Evolutionary conservation across 2,888 invertebrate genomes (phyloP).

Genomic region (Arge pagana): DNA sequence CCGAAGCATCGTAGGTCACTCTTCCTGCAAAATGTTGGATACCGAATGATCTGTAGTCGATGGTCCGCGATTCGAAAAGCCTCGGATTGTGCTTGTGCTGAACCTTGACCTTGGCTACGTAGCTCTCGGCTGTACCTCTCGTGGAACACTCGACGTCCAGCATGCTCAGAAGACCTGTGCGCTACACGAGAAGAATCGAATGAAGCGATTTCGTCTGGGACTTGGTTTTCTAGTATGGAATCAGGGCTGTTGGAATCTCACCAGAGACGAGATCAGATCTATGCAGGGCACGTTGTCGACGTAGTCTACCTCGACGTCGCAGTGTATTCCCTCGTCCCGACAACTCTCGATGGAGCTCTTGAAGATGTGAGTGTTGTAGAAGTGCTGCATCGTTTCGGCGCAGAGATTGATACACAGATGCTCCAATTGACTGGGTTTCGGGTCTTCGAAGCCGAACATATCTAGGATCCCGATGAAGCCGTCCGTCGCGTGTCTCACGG

Average conservation of each 20-base stretch:
- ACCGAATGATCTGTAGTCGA: conserved; percentile 81
- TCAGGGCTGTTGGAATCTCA: no score
- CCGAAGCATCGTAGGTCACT: conserved; percentile 86
- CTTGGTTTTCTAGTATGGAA: no score
- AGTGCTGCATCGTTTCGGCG: conserved; percentile 97
- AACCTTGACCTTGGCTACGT: conserved; percentile 78
- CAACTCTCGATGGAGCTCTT: conserved; percentile 93
- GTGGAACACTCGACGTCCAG: conserved; percentile 90
- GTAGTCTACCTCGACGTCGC: conserved; percentile 90
- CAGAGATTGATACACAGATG: conserved; percentile 94
- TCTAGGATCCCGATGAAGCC: conserved; percentile 95
- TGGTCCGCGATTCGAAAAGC: conserved; percentile 77
- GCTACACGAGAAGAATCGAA: conserved; percentile 52
- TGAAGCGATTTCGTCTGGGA: no score
- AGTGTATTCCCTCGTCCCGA: conserved; percentile 88
- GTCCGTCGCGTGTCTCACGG: conserved; percentile 90
- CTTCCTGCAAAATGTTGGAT: conserved; percentile 89
- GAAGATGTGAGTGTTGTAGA: conserved; percentile 96
- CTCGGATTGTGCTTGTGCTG: conserved; percentile 84
- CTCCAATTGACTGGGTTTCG: conserved; percentile 86
- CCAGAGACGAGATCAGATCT: conserved; percentile 89
- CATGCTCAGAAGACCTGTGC: conserved; percentile 89
- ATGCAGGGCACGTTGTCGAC: conserved; percentile 96
- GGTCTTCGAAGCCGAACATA: conserved; percentile 96
- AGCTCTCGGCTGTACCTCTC: conserved; percentile 77